These are phyloP conservation scores for Todiramphus chloris DNA, from an alignment of 2,113 vertebrate species.

Conservation along the genomic window DNA sequence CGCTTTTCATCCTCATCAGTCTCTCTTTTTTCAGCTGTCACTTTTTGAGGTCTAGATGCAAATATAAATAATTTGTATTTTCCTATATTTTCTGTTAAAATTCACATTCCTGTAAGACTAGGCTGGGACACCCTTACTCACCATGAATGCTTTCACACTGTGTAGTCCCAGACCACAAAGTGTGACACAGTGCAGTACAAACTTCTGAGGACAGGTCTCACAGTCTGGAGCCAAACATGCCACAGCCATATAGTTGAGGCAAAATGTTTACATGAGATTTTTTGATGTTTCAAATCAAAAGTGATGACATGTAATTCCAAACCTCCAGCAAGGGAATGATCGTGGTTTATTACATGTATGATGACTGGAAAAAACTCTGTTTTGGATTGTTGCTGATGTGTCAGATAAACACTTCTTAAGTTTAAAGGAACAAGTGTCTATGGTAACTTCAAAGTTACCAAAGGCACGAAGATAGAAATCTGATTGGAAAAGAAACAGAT, in stretches of 20 bases:
- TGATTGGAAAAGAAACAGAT: neutral
- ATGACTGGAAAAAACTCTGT: neutral
- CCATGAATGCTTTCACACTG: neutral
- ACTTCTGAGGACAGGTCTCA: neutral
- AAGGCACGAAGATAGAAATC: neutral
- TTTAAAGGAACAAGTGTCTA: neutral
- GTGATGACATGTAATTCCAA: neutral
- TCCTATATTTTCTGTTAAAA: neutral
- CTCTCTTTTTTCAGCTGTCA: neutral
- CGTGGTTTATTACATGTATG: neutral
- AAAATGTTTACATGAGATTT: neutral
- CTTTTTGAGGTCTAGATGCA: neutral
- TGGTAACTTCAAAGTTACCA: neutral
- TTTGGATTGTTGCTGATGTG: neutral
- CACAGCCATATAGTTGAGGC: neutral
- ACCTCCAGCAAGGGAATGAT: neutral
- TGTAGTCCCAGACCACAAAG: neutral
- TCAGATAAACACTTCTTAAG: neutral
- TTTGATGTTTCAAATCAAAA: neutral
- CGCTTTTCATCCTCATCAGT: neutral
- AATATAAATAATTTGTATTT: neutral
- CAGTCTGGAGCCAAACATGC: neutral
- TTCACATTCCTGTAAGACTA: neutral
- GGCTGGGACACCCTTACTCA: neutral
- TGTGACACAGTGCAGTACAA: neutral